Base-by-base conservation (phyloP, 2,797 vertebrate species). In the Sebastes itinus region DNA sequence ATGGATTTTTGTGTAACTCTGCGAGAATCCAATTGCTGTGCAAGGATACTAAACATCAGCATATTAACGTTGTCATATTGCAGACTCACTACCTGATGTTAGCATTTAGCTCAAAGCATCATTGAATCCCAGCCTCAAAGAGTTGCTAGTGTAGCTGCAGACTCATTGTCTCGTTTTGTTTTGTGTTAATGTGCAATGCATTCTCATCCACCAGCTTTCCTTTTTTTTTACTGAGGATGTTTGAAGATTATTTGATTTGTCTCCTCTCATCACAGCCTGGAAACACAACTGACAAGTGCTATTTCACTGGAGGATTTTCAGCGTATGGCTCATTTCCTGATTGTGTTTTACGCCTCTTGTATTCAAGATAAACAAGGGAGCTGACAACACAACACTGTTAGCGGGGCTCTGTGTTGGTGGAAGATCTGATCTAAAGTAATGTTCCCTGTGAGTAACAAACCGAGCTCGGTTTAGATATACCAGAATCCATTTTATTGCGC, bases 401-500 rank as follows among this genome's bases (percentile, higher is more conserved):
- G 49, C 1, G 14, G 38, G 27, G 11, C 9, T 71, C 20, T 70
- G 27, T 73, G 71, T 54, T 46, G 30, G 54, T 49, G 68, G 65
- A 54, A 54, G 70, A 83, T 79, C 61, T 73, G 70, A 77, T 89
- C 72, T 55, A 23, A 77, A 84, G 66, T 74, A 49, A 67, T 76
- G 49, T 85, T 75, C 30, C 38, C 66, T 85, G 78, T 72, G 72
- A 86, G 64, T 67, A 70, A 85, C 76, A 72, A 33, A 35, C 22
- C 20, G n/a, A 77, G 63, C 72, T 80, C 1, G 2, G 78, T 82
- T 82, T 80, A 79, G 66, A 82, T 60, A 82, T 60, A 75, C 80
- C 59, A 58, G 49, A 81, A 80, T 89, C 76, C 32, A 77, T 86
- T 87, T 85, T 65, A 81, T 70, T 66, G 78, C 80, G 73, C 5